Evolutionary conservation across 2,888 invertebrate species (phyloP).

Genomic region (Acronicta aceris): DNA sequence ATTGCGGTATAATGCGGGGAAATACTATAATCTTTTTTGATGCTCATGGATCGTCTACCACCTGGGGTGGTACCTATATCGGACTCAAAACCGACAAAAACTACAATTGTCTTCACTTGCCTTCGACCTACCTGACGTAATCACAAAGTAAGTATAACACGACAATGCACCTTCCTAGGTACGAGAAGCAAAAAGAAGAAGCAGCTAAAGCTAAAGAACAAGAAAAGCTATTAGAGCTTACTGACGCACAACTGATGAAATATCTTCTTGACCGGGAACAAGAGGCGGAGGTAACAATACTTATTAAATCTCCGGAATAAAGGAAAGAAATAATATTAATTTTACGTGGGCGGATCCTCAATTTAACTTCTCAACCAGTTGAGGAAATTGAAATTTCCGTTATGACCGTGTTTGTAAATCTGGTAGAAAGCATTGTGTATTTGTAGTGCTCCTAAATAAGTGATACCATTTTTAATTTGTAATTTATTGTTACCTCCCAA

Average conservation of each 20-base stretch:
- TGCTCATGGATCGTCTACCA: too few relatives aligned
- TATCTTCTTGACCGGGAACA: slow-evolving; percentile 55
- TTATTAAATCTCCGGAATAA: background rate
- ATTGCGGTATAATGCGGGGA: too few relatives aligned
- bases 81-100: too few relatives aligned
- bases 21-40: too few relatives aligned
- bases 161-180: slow-evolving; percentile 47
- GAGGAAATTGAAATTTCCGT: background rate
- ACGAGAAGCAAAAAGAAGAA: slow-evolving; percentile 50
- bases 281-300: slow-evolving; percentile 50
- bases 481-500: too few relatives aligned
- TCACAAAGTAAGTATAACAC: too few relatives aligned
- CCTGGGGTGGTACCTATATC: too few relatives aligned
- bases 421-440: too few relatives aligned
- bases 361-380: background rate
- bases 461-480: too few relatives aligned
- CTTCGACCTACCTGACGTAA: too few relatives aligned
- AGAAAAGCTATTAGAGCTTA: slow-evolving; percentile 50
- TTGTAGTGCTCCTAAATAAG: background rate
- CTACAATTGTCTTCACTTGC: too few relatives aligned
- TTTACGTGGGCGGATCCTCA: slow-evolving; percentile 2
- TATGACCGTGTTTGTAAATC: background rate
- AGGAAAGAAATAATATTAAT: background rate
- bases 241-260: slow-evolving; percentile 56
- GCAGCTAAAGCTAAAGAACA: slow-evolving; percentile 46